Base-by-base conservation (phyloP, 2,888 invertebrate genomes). In the Protophormia terraenovae region DNA sequence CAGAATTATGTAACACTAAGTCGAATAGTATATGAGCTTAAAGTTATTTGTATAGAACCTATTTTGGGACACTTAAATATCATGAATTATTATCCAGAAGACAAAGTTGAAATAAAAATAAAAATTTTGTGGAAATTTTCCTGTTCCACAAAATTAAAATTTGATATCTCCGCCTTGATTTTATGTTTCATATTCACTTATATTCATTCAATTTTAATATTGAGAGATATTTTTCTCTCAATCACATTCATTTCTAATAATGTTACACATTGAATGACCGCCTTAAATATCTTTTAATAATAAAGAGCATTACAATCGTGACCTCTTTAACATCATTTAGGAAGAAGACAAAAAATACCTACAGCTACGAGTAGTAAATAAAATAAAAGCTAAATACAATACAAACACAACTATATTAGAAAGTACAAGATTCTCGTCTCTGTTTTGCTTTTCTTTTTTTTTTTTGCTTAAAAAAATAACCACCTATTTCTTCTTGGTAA, bases 261-360 rank as follows among this genome's bases (percentile, higher is more conserved):
- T 24, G 12, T 14, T 10, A 24, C 53, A 10, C 22, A 53, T 10
- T 1, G 8, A 24, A 53, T 22, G 24, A 53, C 5, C 5, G n/a
- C n/a, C n/a, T 41, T 41, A 41, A 41, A 41, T 12, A 14, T 3
- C n/a, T 41, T n/a, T n/a, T n/a, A 41, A 5, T 41, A 3, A n/a
- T n/a, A 1, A 41, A 41, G n/a, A n/a, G n/a, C 19, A 47, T 47
- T 47, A 5, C 12, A 76, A 55, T 60, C 77, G 77, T 77, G 77
- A 66, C 45, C 67, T 58, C 45, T 58, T 67, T 77, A 58, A 45
- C 58, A 32, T 67, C 58, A 67, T 67, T 67, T 55, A 35, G 29
- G 3, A 60, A 58, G 10, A 16, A 16, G 12, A 27, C n/a, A 58
- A 8, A 47, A 41, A 22, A 0, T 27, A 24, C 14, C 24, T 45